Evolutionary conservation across 30 jellyfish, hydroid and myxozoan species (phyloP).

Genomic region (Aurelia sp.): DNA sequence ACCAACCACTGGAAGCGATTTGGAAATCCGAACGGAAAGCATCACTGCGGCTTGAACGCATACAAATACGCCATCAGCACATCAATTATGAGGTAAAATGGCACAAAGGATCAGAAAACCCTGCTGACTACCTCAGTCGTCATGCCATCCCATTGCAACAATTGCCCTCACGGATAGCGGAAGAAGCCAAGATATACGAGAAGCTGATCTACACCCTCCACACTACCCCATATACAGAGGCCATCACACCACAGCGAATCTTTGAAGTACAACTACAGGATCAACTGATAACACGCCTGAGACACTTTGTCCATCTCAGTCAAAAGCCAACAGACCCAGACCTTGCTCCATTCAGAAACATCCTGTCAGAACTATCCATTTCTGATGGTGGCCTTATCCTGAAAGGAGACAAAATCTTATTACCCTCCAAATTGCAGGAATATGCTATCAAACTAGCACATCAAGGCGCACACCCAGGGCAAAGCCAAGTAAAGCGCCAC

Average conservation of each 20-base stretch:
- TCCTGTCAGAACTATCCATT: too few species aligned
- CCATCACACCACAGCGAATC: constrained; percentile 36
- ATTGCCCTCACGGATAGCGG: background rate
- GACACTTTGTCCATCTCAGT: background rate
- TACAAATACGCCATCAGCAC: too few species aligned
- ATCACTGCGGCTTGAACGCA: too few species aligned
- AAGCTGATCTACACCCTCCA: constrained; percentile 21
- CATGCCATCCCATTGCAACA: constrained; percentile 29
- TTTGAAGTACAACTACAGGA: constrained; percentile 7
- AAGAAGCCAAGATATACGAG: constrained; percentile 11
- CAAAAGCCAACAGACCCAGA: too few species aligned
- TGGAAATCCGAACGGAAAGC: background rate
- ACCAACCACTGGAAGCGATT: background rate
- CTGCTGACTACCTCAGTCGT: constrained; percentile 56
- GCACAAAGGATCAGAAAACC: constrained; percentile 22
- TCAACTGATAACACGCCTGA: background rate
- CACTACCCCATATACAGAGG: constrained; percentile 43
- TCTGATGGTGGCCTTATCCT: too few species aligned
- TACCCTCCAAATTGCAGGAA: too few species aligned
- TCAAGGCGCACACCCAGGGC: too few species aligned
- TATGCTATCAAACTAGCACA: too few species aligned
- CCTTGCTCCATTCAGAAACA: too few species aligned
- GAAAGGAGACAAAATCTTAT: too few species aligned
- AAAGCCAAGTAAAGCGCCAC: too few species aligned
- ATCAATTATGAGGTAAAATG: too few species aligned